Conservation (phyloP, 2,113 vertebrate genomes). For the Callospermophilus lateralis region DNA sequence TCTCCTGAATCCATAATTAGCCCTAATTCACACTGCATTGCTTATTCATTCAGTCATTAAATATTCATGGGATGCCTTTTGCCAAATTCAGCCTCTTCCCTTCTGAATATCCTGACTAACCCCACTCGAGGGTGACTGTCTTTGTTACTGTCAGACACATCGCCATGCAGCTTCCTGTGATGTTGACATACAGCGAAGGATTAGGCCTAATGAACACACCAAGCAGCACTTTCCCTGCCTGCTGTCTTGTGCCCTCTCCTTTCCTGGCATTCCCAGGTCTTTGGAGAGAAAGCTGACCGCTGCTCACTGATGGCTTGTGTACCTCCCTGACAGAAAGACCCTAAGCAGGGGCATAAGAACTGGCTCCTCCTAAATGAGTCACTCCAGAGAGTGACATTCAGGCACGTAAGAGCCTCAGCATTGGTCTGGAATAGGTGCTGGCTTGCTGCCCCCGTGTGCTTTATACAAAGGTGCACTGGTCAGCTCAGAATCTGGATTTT, state of each 20-base stretch:
- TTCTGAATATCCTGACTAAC: not conserved
- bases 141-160: not conserved
- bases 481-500: not conserved
- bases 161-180: not conserved
- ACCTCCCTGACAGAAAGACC: not conserved
- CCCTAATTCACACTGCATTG: not conserved
- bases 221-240: not conserved
- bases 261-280: not conserved
- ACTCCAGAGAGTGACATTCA: not conserved
- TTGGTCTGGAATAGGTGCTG: not conserved
- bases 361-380: not conserved
- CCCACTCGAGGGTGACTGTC: not conserved
- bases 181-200: not conserved
- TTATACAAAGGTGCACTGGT: not conserved
- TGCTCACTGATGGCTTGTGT: not conserved
- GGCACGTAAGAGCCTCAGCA: not conserved
- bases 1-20: not conserved
- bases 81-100: not conserved
- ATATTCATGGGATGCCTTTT: not conserved
- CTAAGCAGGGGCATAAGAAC: not conserved
- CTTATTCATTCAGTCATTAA: not conserved
- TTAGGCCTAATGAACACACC: not conserved
- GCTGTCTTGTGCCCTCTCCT: not conserved
- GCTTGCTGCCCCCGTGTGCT: not conserved
- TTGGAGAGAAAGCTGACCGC: not conserved